Base-by-base conservation (phyloP, 1,140 invertebrate species). In the Notospermus geniculatus region DNA sequence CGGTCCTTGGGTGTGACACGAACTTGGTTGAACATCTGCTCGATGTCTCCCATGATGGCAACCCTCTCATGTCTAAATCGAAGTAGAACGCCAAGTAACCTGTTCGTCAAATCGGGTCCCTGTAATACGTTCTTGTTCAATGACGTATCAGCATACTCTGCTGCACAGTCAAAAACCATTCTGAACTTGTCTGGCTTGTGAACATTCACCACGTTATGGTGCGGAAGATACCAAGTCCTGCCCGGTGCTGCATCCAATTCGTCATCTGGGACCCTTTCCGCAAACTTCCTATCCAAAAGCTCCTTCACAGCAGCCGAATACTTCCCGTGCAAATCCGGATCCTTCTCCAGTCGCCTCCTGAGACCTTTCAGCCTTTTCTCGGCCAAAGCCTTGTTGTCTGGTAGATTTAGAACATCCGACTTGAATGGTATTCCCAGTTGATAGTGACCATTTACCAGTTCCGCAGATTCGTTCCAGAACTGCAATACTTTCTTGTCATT, bases 51-150 rank as follows among this genome's bases (percentile, higher is more conserved):
- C 27, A 65, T 62, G 5, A 71, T n/a, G 17, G 70, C 70, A 13
- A 73, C 60, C 13, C 32, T 55, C 29, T 67, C 59, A 43, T 63
- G 13, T 11, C 71, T 43, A 54, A 72, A 72, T 19, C 59, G 53
- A 0, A 66, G 27, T 19, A 73, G 63, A 4, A 72, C 65, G 27
- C 63, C 70, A 17, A 71, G 32, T 15, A 74, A 53, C 36, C 19
- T 53, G 52, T 56, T 73, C 64, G 82, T 80, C 0, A 84, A 54
- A 59, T 74, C 74, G 7, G 82, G 80, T 13, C 76, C 74, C 7
- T 62, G 27, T 0, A 69, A 45, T 13, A 76, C 36, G 11, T 45
- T 22, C 9, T 70, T 46, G 55, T 78, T 76, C 1, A 78, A 50
- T 5, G 70, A 75, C 23, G 52, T 61, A 27, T 68, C 70, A 25